Conservation (phyloP, 2,797 vertebrate species). For the Neostethus bicornis region DNA sequence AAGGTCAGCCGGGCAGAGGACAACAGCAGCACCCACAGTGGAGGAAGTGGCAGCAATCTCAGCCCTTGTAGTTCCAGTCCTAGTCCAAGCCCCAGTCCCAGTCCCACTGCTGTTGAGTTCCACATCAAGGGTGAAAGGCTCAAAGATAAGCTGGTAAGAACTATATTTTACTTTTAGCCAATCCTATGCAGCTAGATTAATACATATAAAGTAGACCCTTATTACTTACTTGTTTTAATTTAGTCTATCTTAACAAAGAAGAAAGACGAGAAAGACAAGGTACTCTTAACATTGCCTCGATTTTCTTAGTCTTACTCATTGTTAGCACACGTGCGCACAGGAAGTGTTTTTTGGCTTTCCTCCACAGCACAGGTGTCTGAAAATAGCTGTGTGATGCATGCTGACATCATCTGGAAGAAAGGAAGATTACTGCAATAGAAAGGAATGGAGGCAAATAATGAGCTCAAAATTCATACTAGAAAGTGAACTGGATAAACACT, state of each 20-base stretch:
- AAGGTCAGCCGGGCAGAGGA: slow-evolving; percentile 91
- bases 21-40: slow-evolving; percentile 84
- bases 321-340: slow-evolving; percentile 46
- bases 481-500: slow-evolving; percentile 21
- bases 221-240: not conserved
- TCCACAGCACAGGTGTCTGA: slow-evolving; percentile 74
- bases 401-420: slow-evolving; percentile 75
- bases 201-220: not conserved
- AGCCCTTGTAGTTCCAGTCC: slow-evolving; percentile 79
- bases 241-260: too few species aligned
- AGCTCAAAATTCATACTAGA: slow-evolving; percentile 39
- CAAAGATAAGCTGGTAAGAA: slow-evolving; percentile 96
- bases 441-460: slow-evolving; percentile 50
- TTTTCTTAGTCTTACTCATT: slow-evolving; percentile 21
- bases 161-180: not conserved
- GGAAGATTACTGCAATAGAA: slow-evolving; percentile 65
- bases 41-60: slow-evolving; percentile 79
- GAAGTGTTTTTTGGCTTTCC: slow-evolving; percentile 71
- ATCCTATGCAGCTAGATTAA: not conserved
- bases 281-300: too few species aligned
- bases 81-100: slow-evolving; percentile 66
- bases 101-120: slow-evolving; percentile 83
- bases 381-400: slow-evolving; percentile 77
- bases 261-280: too few species aligned
- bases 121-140: slow-evolving; percentile 97